Conservation (phyloP, 1,140 invertebrate genomes). For the Aleiodes sp. region DNA sequence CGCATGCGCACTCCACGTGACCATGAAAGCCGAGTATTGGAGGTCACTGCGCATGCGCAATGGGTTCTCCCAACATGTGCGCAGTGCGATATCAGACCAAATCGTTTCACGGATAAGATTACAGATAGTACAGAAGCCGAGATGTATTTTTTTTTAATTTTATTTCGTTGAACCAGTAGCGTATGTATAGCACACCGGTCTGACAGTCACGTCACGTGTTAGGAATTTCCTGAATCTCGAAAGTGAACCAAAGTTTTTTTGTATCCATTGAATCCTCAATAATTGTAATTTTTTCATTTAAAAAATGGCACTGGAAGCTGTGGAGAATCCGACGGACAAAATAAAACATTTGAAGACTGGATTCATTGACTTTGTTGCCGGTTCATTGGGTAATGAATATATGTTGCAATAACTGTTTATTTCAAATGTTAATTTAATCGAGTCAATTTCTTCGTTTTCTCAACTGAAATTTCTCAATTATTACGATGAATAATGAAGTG, state of each 20-base stretch:
- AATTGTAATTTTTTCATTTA: background rate
- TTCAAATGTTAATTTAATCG: background rate
- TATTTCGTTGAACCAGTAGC: background rate
- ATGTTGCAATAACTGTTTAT: background rate
- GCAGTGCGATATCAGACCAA: background rate
- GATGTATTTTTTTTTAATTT: too few species aligned
- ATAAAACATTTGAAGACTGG: conserved; percentile 23
- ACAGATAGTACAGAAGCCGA: too few species aligned
- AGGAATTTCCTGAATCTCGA: background rate
- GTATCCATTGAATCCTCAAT: too few species aligned
- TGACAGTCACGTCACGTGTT: background rate
- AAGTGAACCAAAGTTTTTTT: background rate
- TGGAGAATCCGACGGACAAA: background rate
- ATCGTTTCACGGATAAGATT: too few species aligned
- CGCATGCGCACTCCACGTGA: background rate
- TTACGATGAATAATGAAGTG: too few species aligned
- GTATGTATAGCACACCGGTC: background rate
- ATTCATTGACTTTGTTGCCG: conserved; percentile 29
- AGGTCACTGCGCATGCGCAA: conserved; percentile 5
- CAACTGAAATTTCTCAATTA: too few species aligned
- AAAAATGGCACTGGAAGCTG: conserved; percentile 21
- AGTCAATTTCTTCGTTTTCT: too few species aligned
- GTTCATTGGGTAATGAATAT: conserved; percentile 30
- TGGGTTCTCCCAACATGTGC: background rate
- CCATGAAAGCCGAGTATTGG: background rate